Percentiles rank a stretch among this genome's conserved stretches.
These are phyloP conservation scores for Drosophila dunni DNA, from an alignment of 1,140 invertebrate genomes.

Conservation along the genomic window DNA sequence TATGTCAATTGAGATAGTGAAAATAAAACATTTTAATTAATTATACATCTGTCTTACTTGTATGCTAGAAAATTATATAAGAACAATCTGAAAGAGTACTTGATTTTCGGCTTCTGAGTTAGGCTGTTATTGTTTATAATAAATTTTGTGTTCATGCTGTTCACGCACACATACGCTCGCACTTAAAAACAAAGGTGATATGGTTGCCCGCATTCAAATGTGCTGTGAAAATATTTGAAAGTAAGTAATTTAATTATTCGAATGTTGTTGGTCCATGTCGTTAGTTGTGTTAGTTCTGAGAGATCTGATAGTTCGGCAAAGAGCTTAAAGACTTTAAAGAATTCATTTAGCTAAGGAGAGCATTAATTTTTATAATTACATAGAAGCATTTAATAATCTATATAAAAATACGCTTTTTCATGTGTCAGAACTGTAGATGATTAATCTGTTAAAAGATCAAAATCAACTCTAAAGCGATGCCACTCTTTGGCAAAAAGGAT, in stretches of 20 bases:
- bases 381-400: too few relatives aligned
- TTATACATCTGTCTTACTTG: too few relatives aligned
- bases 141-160: background rate
- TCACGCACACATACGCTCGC: background rate
- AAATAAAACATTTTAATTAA: background rate
- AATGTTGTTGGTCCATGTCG: background rate
- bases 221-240: background rate
- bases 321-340: too few relatives aligned
- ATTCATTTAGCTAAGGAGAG: too few relatives aligned
- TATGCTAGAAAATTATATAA: background rate
- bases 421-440: background rate
- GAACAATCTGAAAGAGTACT: background rate
- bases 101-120: background rate
- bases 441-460: background rate
- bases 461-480: constrained; percentile 87
- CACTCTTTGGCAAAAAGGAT: constrained; percentile 95
- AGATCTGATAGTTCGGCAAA: too few relatives aligned
- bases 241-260: background rate
- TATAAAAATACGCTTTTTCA: background rate
- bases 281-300: background rate
- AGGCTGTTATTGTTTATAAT: constrained; percentile 4
- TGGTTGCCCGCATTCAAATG: background rate
- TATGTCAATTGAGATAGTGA: background rate
- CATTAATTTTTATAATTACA: too few relatives aligned
- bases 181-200: constrained; percentile 4